Percentiles rank a stretch among this genome's conserved stretches.
Evolutionary conservation across 2,888 invertebrate genomes (phyloP).

Genomic region (Perizoma affinitatum): DNA sequence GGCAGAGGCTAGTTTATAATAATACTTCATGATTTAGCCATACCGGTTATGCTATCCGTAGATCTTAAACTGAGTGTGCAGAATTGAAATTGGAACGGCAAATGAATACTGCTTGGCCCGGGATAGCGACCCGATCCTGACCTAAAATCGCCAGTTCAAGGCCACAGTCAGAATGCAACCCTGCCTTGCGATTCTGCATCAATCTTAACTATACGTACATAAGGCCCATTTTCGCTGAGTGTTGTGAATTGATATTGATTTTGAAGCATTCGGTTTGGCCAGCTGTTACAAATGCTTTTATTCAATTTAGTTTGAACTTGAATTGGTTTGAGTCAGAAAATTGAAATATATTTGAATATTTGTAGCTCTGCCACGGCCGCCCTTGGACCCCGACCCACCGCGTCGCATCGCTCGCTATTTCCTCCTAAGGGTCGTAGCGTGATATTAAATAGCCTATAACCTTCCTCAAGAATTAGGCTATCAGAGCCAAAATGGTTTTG

Average conservation of each 20-base stretch:
- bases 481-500: too few species aligned
- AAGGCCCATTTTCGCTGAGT: conserved; percentile 18
- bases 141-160: conserved; percentile 53
- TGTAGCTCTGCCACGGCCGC: too few species aligned
- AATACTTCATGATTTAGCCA: too few species aligned
- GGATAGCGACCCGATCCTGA: conserved; percentile 48
- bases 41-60: not conserved
- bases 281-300: conserved; percentile 31
- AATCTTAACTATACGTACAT: conserved; percentile 11
- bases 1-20: too few species aligned
- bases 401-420: too few species aligned
- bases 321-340: conserved; percentile 13
- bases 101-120: conserved; percentile 8
- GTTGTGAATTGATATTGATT: conserved; percentile 31
- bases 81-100: conserved; percentile 13
- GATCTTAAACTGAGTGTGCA: not conserved
- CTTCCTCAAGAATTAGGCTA: too few species aligned
- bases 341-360: not conserved
- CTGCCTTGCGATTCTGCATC: conserved; percentile 23
- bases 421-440: too few species aligned
- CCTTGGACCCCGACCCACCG: too few species aligned
- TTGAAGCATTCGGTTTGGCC: conserved; percentile 34
- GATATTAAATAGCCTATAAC: too few species aligned
- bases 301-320: conserved; percentile 33
- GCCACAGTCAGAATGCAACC: conserved; percentile 41